Base-by-base conservation (phyloP, 2,888 invertebrate genomes). In the Eurois occulta region DNA sequence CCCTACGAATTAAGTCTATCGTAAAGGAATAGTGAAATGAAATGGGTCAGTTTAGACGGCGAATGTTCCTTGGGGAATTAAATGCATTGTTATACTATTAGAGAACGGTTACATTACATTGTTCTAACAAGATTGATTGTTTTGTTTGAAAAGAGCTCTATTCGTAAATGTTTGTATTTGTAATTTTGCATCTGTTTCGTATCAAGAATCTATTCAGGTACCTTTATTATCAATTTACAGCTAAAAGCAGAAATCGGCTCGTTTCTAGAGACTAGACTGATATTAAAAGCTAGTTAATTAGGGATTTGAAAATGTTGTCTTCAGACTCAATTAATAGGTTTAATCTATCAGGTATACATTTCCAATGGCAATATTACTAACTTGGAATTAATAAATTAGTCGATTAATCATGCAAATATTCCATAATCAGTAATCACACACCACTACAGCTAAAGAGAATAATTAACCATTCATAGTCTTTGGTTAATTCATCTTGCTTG, bases 1-100 rank as follows among this genome's bases (percentile, higher is more conserved):
- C 87, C 89, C 87, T 78, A 80, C 80, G 82, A 85, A 83, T 89
- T 87, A 72, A 75, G 82, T 84, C 78, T 86, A 83, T 89, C 75
- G 81, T 77, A 80, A 83, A 76, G 84, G 82, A 85, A 83, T 81
- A 78, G 74, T 77, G 84, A 83, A 89, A 85, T 89, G 81, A 84
- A 88, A 85, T 86, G 83, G 88, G 82, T 89, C 85, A 75, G 78
- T 79, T 83, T 80, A 77, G 79, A 83, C 76, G 81, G 77, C 68
- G 73, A 84, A 74, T 71, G 78, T 72, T 78, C 80, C 79, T 74
- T 80, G 43, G 71, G 43, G 81, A 72, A 81, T 86, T 83, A 72
- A 85, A 70, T 62, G 62, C 68, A 78, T 75, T 73, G 72, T 72
- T 71, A 72, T 83, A 76, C 60, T 41, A 62, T 73, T 68, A 72